Conservation (phyloP, 2,113 vertebrate genomes). For the Glareola pratincola region DNA sequence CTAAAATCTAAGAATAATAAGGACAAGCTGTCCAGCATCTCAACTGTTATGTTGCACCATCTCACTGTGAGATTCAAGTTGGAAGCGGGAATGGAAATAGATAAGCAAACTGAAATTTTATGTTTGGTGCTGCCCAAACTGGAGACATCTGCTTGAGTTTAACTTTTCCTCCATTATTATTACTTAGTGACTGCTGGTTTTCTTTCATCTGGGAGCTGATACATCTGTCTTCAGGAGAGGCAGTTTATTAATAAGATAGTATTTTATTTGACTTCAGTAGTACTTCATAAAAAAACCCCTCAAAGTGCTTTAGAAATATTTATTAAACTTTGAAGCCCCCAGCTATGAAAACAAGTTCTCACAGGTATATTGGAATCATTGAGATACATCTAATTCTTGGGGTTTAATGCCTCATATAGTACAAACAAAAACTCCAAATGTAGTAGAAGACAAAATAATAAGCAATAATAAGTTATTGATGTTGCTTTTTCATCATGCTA, state of each 20-base stretch:
- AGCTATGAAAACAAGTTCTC: background rate
- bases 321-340: background rate
- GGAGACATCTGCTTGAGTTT: background rate
- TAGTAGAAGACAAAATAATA: background rate
- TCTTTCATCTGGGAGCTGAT: background rate
- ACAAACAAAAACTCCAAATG: background rate
- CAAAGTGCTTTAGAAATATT: background rate
- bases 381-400: background rate
- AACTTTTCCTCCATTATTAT: background rate
- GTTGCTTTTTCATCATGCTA: background rate
- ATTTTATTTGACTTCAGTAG: background rate
- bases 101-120: fast-evolving
- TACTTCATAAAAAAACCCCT: background rate
- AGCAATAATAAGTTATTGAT: background rate
- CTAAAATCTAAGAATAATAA: background rate
- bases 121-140: fast-evolving
- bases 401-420: background rate
- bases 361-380: background rate
- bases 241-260: background rate
- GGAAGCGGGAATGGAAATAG: background rate
- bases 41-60: background rate
- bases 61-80: background rate
- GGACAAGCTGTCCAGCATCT: background rate
- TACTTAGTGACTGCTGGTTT: background rate
- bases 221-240: background rate